Evolutionary conservation across 2,888 invertebrate species (phyloP).

Genomic region (Aleiodes leptofemur): DNA sequence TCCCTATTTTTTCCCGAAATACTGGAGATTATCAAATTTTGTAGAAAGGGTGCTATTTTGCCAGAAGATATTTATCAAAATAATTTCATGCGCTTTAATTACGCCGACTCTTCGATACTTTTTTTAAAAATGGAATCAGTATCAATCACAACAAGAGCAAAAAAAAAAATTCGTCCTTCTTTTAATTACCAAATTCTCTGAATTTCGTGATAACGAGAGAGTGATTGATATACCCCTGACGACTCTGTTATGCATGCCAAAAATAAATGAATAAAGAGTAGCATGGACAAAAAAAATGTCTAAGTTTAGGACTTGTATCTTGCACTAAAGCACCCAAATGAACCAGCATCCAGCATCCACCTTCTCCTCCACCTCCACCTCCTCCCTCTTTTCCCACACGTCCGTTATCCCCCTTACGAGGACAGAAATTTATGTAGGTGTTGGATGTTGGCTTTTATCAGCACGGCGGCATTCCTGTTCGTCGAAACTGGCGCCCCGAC

Average conservation of each 20-base stretch:
- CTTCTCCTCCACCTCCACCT: background rate
- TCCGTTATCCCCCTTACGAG: slow-evolving; percentile 61
- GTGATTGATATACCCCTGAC: slow-evolving; percentile 28
- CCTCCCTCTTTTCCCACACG: slow-evolving; percentile 39
- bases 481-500: slow-evolving; percentile 71
- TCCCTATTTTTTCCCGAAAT: too few species aligned
- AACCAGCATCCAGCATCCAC: background rate
- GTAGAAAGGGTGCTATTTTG: too few species aligned
- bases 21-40: too few species aligned
- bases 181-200: slow-evolving; percentile 1
- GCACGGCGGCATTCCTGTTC: slow-evolving; percentile 72
- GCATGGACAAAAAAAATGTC: slow-evolving; percentile 15
- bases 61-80: too few species aligned
- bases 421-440: slow-evolving; percentile 75
- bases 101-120: too few species aligned
- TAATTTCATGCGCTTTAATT: too few species aligned
- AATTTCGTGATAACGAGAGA: slow-evolving; percentile 5
- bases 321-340: slow-evolving; percentile 17
- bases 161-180: slow-evolving; percentile 2
- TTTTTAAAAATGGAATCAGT: too few species aligned
- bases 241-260: slow-evolving; percentile 11
- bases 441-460: slow-evolving; percentile 74
- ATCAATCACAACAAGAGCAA: too few species aligned
- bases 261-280: slow-evolving; percentile 31
- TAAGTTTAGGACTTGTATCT: slow-evolving; percentile 34